Percentiles rank a stretch among this genome's conserved stretches.
phyloP scores from a whole-genome alignment of 2,888 invertebrate species.

The Phorcus lineatus region DNA sequence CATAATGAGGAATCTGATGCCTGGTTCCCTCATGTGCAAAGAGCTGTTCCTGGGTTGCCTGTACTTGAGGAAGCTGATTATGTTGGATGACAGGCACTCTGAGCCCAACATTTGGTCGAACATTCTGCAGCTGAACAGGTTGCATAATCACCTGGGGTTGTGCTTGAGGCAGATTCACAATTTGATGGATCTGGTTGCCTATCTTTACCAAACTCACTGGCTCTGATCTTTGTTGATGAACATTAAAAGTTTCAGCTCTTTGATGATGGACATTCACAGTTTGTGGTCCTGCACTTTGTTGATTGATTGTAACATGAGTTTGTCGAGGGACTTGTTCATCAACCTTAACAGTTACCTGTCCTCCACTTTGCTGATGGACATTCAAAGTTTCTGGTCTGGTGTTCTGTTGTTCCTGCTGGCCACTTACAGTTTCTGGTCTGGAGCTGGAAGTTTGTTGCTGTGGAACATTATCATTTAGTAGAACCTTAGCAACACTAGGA shows the following conservation, averaged over 20 bases:
- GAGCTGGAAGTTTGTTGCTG: too few relatives aligned
- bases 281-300: background rate
- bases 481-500: too few relatives aligned
- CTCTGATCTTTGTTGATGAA: background rate
- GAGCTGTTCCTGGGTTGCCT: background rate
- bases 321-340: background rate
- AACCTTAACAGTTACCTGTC: background rate
- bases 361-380: background rate
- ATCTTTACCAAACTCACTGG: background rate
- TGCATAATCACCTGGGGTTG: background rate
- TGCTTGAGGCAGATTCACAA: background rate
- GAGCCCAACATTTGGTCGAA: background rate
- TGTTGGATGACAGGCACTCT: background rate
- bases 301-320: background rate
- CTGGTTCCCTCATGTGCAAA: background rate
- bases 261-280: background rate
- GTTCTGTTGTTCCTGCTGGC: too few relatives aligned
- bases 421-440: too few relatives aligned
- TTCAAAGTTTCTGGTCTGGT: background rate
- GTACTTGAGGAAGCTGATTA: background rate
- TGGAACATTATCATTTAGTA: too few relatives aligned
- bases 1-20: background rate
- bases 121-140: background rate
- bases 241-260: background rate
- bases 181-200: constrained; percentile 11